Conservation (phyloP, 2,113 vertebrate genomes). For the western clawed frog (Xenopus tropicalis) region DNA sequence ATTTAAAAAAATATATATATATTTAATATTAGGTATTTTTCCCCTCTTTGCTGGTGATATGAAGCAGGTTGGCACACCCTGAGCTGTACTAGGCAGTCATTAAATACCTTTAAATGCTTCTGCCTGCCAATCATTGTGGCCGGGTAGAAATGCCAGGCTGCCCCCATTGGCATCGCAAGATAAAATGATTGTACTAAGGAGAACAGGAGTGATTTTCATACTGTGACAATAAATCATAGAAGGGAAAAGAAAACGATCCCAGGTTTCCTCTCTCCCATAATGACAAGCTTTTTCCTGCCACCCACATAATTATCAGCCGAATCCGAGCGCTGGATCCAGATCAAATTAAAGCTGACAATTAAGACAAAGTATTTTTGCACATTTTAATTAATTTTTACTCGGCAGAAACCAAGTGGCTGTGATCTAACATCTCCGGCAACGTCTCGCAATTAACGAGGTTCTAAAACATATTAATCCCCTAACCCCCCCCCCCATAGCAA, state of each 20-base stretch:
- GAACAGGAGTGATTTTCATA: slow-evolving; percentile 36
- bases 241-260: slow-evolving; percentile 8
- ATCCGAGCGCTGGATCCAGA: slow-evolving; percentile 47
- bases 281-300: slow-evolving; percentile 44
- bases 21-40: background rate
- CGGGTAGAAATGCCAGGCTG: slow-evolving; percentile 27
- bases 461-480: background rate
- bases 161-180: slow-evolving; percentile 28
- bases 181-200: slow-evolving; percentile 31
- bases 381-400: slow-evolving; percentile 47
- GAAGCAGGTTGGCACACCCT: slow-evolving; percentile 14
- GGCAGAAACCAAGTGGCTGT: slow-evolving; percentile 20
- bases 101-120: slow-evolving; percentile 35
- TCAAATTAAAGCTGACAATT: slow-evolving; percentile 32
- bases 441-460: slow-evolving; percentile 28
- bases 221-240: slow-evolving; percentile 39
- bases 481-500: no score
- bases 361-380: slow-evolving; percentile 33
- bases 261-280: slow-evolving; percentile 18
- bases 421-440: slow-evolving; percentile 30
- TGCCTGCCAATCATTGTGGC: slow-evolving; percentile 29
- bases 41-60: slow-evolving; percentile 18
- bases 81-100: slow-evolving; percentile 30
- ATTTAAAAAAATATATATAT: background rate
- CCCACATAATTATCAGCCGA: slow-evolving; percentile 37